A percentile compares a stretch with the other conserved stretches of the same genome.
These are phyloP conservation scores for Eolophus roseicapilla DNA, from an alignment of 2,113 vertebrate species.

Conservation along the genomic window DNA sequence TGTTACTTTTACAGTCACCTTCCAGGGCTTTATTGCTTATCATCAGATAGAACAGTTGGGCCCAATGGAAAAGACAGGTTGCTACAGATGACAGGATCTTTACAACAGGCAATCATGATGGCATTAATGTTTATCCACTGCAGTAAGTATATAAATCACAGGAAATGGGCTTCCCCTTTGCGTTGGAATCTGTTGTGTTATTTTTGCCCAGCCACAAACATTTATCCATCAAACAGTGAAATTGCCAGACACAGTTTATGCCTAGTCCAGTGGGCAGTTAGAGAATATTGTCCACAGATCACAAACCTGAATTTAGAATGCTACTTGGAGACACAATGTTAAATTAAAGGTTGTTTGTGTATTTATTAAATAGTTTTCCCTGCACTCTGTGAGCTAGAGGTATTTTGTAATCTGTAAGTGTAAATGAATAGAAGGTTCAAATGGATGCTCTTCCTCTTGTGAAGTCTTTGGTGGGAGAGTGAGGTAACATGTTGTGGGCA, in stretches of 20 bases:
- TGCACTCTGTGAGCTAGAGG: neutral
- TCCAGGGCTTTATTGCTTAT: neutral
- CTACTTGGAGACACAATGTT: neutral
- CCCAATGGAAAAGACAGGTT: neutral
- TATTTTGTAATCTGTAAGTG: neutral
- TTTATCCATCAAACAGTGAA: constrained; percentile 3
- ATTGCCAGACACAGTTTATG: neutral
- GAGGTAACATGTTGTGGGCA: neutral
- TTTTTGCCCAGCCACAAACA: constrained; percentile 27
- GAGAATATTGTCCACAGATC: neutral
- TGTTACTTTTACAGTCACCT: constrained; percentile 1
- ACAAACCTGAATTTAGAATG: neutral
- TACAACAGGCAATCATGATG: constrained; percentile 13
- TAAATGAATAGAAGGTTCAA: neutral
- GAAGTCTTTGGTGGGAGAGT: neutral
- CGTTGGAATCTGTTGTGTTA: constrained; percentile 12
- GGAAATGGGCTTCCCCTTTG: constrained; percentile 47
- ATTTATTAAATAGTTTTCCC: neutral
- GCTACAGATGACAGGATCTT: constrained; percentile 41
- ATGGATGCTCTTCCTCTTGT: neutral
- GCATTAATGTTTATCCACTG: constrained; percentile 44
- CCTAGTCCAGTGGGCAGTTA: neutral
- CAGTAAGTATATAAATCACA: constrained; percentile 60
- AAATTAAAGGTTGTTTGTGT: neutral
- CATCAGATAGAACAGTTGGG: neutral